Evolutionary conservation across 2,888 invertebrate species (phyloP), one percentile per base, ranked within the genome.

Genomic region (Stenodera caucasica): DNA sequence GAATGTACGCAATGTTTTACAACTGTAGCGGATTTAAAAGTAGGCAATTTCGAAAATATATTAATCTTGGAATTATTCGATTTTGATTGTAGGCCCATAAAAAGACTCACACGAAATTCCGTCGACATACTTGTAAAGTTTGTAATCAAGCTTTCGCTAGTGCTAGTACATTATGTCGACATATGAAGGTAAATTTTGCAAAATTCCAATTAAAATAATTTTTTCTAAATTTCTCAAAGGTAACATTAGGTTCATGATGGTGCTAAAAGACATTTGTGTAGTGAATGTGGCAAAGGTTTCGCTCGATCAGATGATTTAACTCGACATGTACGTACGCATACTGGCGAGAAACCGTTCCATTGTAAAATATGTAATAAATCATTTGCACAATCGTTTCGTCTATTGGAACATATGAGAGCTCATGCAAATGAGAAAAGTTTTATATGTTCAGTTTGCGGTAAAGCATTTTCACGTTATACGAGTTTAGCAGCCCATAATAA

Each of bases 141-240:
- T 82, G 82, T 66, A 76, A 78, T 61, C 78, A 81, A 69, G 73
- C 69, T 3, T 82, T 82, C 68, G 75, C 81, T 2, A 81, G 80
- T 69, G 76, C 80, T 3, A 81, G 81, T 64, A 81, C 81, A 2
- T 72, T 82, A 30, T 79, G 80, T 53, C 70, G 81, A 26, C 82
- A 82, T 63, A 75, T 75, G 70, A 81, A 80, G 67, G 76, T 75
- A 70, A 60, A 49, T n/a, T 14, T 30, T n/a, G n/a, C n/a, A 9
- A 9, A 15, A 15, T 21, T 18, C n/a, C 6, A 4, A 15, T 12
- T n/a, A 18, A 32, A 50, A 9, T 7, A 29, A 30, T 51, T 1
- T 57, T 21, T 33, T 5, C 50, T 49, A 49, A 32, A 21, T 32
- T 21, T 49, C 35, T 50, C 12, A 26, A 50, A 45, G 23, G 2